Base-by-base conservation (phyloP, 1,140 invertebrate genomes). In the Ceratina japonica region DNA sequence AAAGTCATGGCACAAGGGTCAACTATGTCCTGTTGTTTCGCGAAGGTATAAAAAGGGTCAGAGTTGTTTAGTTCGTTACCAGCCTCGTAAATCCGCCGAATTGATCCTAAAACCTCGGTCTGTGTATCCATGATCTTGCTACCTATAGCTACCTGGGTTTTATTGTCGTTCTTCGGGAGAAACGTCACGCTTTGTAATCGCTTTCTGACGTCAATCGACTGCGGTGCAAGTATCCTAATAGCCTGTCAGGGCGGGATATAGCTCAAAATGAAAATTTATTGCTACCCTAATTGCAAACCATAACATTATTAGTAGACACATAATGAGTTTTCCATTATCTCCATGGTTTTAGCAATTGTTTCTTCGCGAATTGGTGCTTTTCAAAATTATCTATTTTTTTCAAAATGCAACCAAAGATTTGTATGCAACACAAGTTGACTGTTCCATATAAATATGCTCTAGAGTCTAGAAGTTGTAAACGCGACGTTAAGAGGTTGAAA, bases 81-180 rank as follows among this genome's bases (percentile, higher is more conserved):
- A 24, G 10, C 44, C 7, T 44, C 68, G 68, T 77, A 77, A 72
- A 78, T 63, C 49, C 16, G 18, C 27, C n/a, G 59, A 72, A 63
- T 64, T 72, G 51, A 77, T 44, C 68, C 59, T 27, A 16, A 72
- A 51, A 3, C 18, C 27, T 1, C 27, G n/a, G 2, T 64, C 51
- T 31, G 20, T 44, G 4, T 16, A 44, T 3, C 59, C 69, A 44
- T 71, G 75, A 78, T 72, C 75, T 72, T 78, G 69, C 72, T 78
- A 78, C 51, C 51, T 63, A 64, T 49, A 74, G 44, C 58, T 77
- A 63, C 68, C 75, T 72, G 75, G 18, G 63, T 63, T 72, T 72
- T 72, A 78, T 72, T 63, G 69, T 49, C 64, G 63, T 24, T 49
- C 59, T 44, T 18, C 22, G 49, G 49, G 54, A n/a, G 69, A 72